Percentiles rank a stretch among this genome's conserved stretches.
These are phyloP conservation scores for Hyperopisus bebe DNA, from an alignment of 2,113 vertebrate species.

Conservation along the genomic window DNA sequence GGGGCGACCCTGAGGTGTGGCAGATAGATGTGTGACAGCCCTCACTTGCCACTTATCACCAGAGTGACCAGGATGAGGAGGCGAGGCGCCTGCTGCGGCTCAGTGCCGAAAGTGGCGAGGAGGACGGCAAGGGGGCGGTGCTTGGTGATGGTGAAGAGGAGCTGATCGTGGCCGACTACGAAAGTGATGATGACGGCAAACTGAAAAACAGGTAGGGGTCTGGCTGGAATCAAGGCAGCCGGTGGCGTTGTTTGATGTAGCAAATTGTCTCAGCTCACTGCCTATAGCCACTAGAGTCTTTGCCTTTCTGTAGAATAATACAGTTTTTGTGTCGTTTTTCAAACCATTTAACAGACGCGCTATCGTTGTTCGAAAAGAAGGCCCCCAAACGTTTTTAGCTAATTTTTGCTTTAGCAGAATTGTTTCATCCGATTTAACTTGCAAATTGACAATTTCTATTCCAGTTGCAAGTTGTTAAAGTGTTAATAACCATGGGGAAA, in stretches of 20 bases:
- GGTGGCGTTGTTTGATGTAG: no score
- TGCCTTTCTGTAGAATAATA: not conserved
- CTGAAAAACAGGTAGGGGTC: conserved; percentile 44
- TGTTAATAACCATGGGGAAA: not conserved
- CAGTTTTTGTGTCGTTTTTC: not conserved
- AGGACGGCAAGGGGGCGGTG: conserved; percentile 36
- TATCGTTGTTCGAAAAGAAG: not conserved
- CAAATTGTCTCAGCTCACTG: not conserved
- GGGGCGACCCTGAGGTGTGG: not conserved
- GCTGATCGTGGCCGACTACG: conserved; percentile 80
- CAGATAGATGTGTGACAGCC: not conserved
- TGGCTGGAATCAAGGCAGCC: not conserved
- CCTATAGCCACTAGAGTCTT: not conserved
- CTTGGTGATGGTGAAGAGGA: conserved; percentile 71
- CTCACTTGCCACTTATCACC: not conserved
- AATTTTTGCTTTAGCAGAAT: not conserved
- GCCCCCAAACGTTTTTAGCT: not conserved
- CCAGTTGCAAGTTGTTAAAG: not conserved
- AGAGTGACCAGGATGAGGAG: conserved; percentile 78
- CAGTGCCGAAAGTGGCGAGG: conserved; percentile 62
- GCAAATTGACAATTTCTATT: not conserved
- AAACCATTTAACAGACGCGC: not conserved
- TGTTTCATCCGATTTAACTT: not conserved
- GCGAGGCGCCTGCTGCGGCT: conserved; percentile 68
- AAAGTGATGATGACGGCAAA: conserved; percentile 83